Base-by-base conservation (phyloP, 2,888 invertebrate species). In the Conus canariensis region DNA sequence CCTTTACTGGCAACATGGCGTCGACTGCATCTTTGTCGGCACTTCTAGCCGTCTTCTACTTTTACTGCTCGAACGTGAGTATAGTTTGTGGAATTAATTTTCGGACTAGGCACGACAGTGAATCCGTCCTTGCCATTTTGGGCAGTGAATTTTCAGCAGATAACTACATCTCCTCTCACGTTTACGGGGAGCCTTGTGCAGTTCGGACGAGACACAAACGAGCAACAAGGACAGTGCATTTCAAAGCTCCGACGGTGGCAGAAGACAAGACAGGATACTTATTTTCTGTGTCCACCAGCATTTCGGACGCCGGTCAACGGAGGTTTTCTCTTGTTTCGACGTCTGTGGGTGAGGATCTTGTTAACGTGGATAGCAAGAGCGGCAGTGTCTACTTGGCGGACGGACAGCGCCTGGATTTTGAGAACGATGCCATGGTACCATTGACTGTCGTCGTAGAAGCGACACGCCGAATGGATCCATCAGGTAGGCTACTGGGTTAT, bases 341-440 rank as follows among this genome's bases (percentile, higher is more conserved):
- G 8, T 90, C 90, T 16, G 83, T 77, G n/a, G 87, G 80, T 19
- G 10, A 25, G 22, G 64, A 91, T 88, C 25, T 91, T 16, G 77
- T 91, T 45, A 82, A 56, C 7, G 88, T 91, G 14, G 93, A 93
- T 91, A 89, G 87, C 1, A 90, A 90, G 58, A 85, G 12, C 83
- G 94, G 94, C 60, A 92, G 93, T 90, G 93, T 94, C n/a, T 93
- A 90, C 67, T 83, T 94, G 60, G 92, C 91, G 87, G 88, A 91
- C 30, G 93, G 93, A 10, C 88, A 88, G n/a, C 86, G 88, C 9
- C 88, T 95, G 91, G 98, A 98, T 92, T 95, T 93, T 94, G 99
- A 99, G 97, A 91, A 94, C 98, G 98, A 97, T 98, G 91, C 83
- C 59, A 93, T 93, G 91, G 92, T 92, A 90, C 92, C 88, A 82